Evolutionary conservation across 2,797 vertebrate species (phyloP), one percentile per base, ranked within the genome.

Genomic region (Poeciliopsis infans): DNA sequence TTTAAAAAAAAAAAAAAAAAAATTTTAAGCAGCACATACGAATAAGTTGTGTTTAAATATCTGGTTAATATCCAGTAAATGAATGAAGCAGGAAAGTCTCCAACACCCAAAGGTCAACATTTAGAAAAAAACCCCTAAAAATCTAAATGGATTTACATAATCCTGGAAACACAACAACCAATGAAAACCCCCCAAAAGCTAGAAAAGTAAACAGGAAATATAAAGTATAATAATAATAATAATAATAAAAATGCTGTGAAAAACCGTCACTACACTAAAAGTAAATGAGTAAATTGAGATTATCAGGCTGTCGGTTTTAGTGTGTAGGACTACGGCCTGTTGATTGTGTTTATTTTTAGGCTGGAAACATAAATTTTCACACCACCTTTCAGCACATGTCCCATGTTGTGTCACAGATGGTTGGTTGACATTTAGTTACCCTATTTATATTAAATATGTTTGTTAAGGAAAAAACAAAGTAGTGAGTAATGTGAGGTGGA

Each of bases 381-480:
- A 71, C n/a, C 13, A 70, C 23, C 39, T 71, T 46, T 45, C n/a
- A 71, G n/a, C 68, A 70, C 68, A 45, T 70, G 23, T 70, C 23
- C 68, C 68, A 45, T 25, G 4, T 28, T 45, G 25, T 71, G 13
- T 28, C 43, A 28, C 41, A 31, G 43, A 2, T 71, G 41, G 41
- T 46, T 71, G n/a, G n/a, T 46, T 43, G 39, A 20, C 11, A 69
- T 43, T 69, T n/a, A 5, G 23, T n/a, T 10, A 28, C 13, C 68
- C 41, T 46, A 71, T 71, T 70, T 70, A 45, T 70, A 70, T 28
- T 28, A 46, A 45, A 28, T 45, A 12, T 16, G 11, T 45, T 28
- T 3, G 15, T 70, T 45, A 13, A 70, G 23, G 13, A 46, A 28
- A 20, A 15, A 15, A 23, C 36, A 4, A 10, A 46, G 68, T 46